Conservation (phyloP, 2,797 vertebrate genomes). For the Karalla daura region DNA sequence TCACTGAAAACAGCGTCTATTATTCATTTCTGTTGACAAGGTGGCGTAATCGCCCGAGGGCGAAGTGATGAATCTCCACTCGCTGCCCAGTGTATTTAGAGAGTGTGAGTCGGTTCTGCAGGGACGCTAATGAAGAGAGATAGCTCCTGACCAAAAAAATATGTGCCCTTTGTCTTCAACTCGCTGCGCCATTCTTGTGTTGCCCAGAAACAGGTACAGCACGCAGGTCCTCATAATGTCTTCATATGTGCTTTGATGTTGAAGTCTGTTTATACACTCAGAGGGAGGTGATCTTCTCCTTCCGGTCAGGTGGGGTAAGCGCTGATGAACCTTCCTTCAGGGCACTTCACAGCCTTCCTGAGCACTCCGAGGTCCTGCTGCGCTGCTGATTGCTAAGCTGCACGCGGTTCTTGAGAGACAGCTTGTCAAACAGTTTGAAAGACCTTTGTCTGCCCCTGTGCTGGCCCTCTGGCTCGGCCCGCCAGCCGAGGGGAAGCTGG, state of each 20-base stretch:
- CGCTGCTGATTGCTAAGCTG: slow-evolving; percentile 38
- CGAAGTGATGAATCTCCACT: slow-evolving; percentile 44
- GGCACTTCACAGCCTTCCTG: slow-evolving; percentile 2
- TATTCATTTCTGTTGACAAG: slow-evolving; percentile 57
- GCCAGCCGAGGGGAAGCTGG: slow-evolving; percentile 7
- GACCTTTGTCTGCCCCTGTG: slow-evolving; percentile 53
- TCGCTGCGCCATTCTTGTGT: slow-evolving; percentile 28
- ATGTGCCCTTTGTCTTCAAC: slow-evolving; percentile 51
- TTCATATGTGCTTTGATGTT: slow-evolving; percentile 46
- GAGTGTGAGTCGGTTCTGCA: slow-evolving; percentile 39
- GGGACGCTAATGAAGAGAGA: slow-evolving; percentile 60
- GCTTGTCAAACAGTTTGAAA: slow-evolving; percentile 52
- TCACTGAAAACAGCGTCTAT: slow-evolving; percentile 41
- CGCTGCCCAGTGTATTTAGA: slow-evolving; percentile 36
- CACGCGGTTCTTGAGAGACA: slow-evolving; percentile 45
- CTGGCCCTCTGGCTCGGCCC: slow-evolving; percentile 12
- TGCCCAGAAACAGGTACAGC: slow-evolving; percentile 37
- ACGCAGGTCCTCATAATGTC: slow-evolving; percentile 27
- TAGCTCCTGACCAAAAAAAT: slow-evolving; percentile 47
- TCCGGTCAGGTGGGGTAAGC: slow-evolving; percentile 13
- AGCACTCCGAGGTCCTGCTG: slow-evolving; percentile 14
- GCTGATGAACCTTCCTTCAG: slow-evolving; percentile 22
- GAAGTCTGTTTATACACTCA: slow-evolving; percentile 11
- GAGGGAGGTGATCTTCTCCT: slow-evolving; percentile 24
- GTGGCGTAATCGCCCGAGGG: slow-evolving; percentile 48